These are phyloP conservation scores for Chaetodon trifasciatus DNA, from an alignment of 2,797 vertebrate genomes.

Conservation along the genomic window DNA sequence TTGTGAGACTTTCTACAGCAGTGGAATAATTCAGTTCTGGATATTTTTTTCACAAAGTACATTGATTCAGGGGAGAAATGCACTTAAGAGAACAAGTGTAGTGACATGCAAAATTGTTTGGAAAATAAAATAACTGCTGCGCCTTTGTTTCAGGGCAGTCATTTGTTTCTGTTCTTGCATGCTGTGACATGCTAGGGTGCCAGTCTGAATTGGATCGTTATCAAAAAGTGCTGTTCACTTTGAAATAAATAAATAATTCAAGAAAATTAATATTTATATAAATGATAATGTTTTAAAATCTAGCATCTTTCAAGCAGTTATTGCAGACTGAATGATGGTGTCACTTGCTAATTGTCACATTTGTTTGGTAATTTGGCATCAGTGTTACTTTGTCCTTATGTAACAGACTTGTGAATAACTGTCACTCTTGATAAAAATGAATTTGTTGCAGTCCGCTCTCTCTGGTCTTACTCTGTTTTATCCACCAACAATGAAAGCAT, in stretches of 20 bases:
- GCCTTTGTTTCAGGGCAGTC: constrained; percentile 34
- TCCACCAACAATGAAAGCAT: constrained; percentile 15
- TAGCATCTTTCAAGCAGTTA: not conserved
- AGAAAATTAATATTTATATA: not conserved
- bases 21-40: not conserved
- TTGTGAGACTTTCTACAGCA: not conserved
- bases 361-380: not conserved
- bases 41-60: not conserved
- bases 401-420: not conserved
- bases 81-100: constrained; percentile 3
- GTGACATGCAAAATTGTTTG: constrained; percentile 35
- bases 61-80: not conserved
- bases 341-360: constrained; percentile 1
- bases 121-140: constrained; percentile 24
- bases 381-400: not conserved
- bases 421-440: not conserved
- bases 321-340: not conserved
- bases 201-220: constrained; percentile 32
- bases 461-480: constrained; percentile 18
- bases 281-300: not conserved
- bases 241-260: not conserved
- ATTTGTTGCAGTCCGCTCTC: constrained; percentile 4
- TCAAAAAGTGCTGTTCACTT: constrained; percentile 14
- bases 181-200: constrained; percentile 24
- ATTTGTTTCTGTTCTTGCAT: constrained; percentile 24